Evolutionary conservation across 1,140 invertebrate genomes (phyloP).

Genomic region (Mycetomoellerius zeteki): DNA sequence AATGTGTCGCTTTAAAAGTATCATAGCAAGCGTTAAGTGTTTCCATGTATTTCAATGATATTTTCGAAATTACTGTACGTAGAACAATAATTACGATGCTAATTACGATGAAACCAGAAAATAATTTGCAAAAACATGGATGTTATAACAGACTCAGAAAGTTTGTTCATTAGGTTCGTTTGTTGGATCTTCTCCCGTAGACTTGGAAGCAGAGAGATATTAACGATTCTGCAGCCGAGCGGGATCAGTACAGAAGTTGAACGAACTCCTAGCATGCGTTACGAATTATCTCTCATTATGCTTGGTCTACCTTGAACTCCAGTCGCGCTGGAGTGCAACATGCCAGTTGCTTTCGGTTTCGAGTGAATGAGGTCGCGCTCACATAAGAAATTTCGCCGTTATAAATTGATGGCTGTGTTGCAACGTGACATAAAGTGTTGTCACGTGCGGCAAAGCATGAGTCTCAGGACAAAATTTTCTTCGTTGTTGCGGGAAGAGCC

Average conservation of each 20-base stretch:
- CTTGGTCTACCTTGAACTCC: constrained; percentile 55
- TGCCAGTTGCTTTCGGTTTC: constrained; percentile 46
- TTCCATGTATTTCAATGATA: not conserved
- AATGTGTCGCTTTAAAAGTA: not conserved
- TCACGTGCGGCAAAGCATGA: constrained; percentile 48
- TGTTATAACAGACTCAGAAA: constrained; percentile 14
- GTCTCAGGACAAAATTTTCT: constrained; percentile 45
- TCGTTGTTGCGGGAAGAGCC: constrained; percentile 6
- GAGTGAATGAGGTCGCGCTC: constrained; percentile 37
- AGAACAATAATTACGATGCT: not conserved
- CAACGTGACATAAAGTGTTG: constrained; percentile 43
- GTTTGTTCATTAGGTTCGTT: constrained; percentile 47
- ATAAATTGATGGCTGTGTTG: constrained; percentile 35
- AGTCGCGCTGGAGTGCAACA: constrained; percentile 6
- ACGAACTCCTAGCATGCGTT: constrained; percentile 48
- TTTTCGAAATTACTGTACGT: not conserved
- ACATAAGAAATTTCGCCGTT: constrained; percentile 49
- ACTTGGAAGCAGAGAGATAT: constrained; percentile 3
- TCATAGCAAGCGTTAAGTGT: not conserved
- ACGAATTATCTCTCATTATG: constrained; percentile 61
- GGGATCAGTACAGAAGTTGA: constrained; percentile 52
- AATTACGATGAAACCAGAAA: constrained; percentile 39
- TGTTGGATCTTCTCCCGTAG: constrained; percentile 7
- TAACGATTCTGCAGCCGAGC: constrained; percentile 35
- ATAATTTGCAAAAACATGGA: constrained; percentile 53